A percentile compares a stretch with the other conserved stretches of the same genome.
Conservation (phyloP, 1,140 invertebrate genomes). For the Drosophila ohnishii region DNA sequence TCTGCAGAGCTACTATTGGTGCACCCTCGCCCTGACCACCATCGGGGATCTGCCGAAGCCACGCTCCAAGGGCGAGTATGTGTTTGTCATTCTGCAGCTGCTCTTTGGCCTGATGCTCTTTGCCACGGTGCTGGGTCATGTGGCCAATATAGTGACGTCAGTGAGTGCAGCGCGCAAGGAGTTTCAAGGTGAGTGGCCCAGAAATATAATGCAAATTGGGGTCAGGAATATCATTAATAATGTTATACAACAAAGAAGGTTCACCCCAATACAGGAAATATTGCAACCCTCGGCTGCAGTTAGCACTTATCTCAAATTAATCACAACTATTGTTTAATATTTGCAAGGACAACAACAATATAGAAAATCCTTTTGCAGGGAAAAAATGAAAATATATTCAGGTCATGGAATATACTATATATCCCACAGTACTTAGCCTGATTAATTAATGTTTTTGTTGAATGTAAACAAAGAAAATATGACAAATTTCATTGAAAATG, state of each 20-base stretch:
- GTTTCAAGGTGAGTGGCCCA: conserved; percentile 92
- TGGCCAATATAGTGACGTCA: conserved; percentile 97
- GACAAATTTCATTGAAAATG: conserved; percentile 16
- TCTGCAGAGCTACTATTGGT: conserved; percentile 99
- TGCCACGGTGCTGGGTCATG: conserved; percentile 95
- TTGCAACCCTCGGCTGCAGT: neutral
- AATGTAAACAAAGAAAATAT: conserved; percentile 20
- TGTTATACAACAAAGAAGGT: neutral
- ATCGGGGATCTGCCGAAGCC: conserved; percentile 92
- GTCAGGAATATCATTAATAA: conserved; percentile 1
- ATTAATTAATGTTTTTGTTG: conserved; percentile 32
- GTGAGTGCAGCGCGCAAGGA: conserved; percentile 96
- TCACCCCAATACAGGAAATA: neutral
- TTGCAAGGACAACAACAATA: conserved; percentile 6
- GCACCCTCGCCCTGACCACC: conserved; percentile 96
- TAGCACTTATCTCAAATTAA: conserved; percentile 7
- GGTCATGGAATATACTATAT: conserved; percentile 1
- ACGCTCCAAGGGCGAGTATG: conserved; percentile 94
- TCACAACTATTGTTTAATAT: conserved; percentile 1
- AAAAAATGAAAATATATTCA: neutral
- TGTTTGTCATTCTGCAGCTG: conserved; percentile 95
- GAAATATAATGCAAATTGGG: conserved; percentile 1
- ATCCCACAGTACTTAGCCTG: conserved; percentile 31
- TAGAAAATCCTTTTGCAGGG: neutral
- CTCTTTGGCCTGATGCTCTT: conserved; percentile 95